Base-by-base conservation (phyloP, 1,140 invertebrate species). In the Hestina assimilis region DNA sequence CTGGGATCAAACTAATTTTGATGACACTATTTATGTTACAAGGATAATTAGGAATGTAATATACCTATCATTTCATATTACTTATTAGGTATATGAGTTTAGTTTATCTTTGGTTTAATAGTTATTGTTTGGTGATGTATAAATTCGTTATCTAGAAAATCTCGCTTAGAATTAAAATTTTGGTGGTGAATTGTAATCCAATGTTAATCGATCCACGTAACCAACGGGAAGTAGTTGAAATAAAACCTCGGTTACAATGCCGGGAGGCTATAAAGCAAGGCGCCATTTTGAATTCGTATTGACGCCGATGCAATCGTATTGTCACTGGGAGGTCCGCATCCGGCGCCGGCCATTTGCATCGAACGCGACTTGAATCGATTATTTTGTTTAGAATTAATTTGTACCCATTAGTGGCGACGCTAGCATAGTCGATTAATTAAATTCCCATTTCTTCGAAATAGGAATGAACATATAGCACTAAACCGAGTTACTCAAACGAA, bases 321-420 rank as follows among this genome's bases (percentile, higher is more conserved):
- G 78, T 72, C 69, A 60, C 68, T 83, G 84, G 82, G 84, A 83
- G 84, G 84, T 87, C 82, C 66, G 58, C 72, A 75, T 85, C 84
- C 84, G 84, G 84, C 84, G 84, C 84, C 84, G 77, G 70, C 46
- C 81, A 87, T 87, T 85, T 84, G 75, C 84, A 87, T 87, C 67
- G 69, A 56, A 83, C 84, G 79, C 75, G 81, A 70, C 72, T 38
- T 45, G 84, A 81, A 86, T 85, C 70, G 60, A 79, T 82, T 73
- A 78, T 78, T 64, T 69, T 64, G 61, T 65, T 67, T 63, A 73
- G 60, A 71, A 67, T 63, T 64, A 64, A 66, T 67, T 55, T 63
- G 56, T 57, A 57, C 33, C 51, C 60, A 66, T 69, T 66, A 58
- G 45, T 46, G 11, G 21, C 35, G 23, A 52, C 48, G 31, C 48